Evolutionary conservation across 37 sponge, comb jelly and placozoan species (phyloP), one percentile per base, ranked within the genome.

Genomic region (Bolinopsis microptera): DNA sequence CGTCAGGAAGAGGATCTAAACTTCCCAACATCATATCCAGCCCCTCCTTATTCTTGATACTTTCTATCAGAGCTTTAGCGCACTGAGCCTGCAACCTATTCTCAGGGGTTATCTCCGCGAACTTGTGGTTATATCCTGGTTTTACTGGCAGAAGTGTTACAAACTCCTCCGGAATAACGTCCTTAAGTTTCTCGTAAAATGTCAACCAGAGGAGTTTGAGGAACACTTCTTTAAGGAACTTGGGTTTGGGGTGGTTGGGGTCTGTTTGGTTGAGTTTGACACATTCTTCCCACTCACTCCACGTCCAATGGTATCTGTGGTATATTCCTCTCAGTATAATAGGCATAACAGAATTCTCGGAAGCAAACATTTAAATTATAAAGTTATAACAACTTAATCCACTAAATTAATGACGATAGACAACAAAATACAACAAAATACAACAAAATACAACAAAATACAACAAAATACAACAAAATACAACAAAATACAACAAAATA

Each of bases 221-320:
- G 82, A 80, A 80, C 9, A 80, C 82, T 30, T 80, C 82, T 34
- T 80, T 80, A 9, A 80, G 82, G 37, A 80, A 80, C 37, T 80
- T 80, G 9, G 82, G 82, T 80, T 80, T 80, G 82, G 82, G 82
- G 38, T 80, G 82, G 37, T 80, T 80, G 2, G 35, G 82, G 38
- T 80, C 82, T 21, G 38, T 80, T 30, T 35, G 16, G 82, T 80
- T 80, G 35, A 80, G 82, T 1, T 35, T 80, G 1, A 80, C 38
- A 80, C 82, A 80, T 36, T 80, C 82, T 30, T 80, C 82, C 82
- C 82, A 80, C 22, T 80, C 82, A 22, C 82, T 80, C 92, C 92
- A 92, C 34, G 69, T 92, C 92, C 92, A 92, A 30, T 92, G 69
- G 34, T 92, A 80, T 34, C 37, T 80, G 82, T 3, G 23, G 8